phyloP scores from a whole-genome alignment of 2,888 invertebrate species.

The Anarsia innoxiella region DNA sequence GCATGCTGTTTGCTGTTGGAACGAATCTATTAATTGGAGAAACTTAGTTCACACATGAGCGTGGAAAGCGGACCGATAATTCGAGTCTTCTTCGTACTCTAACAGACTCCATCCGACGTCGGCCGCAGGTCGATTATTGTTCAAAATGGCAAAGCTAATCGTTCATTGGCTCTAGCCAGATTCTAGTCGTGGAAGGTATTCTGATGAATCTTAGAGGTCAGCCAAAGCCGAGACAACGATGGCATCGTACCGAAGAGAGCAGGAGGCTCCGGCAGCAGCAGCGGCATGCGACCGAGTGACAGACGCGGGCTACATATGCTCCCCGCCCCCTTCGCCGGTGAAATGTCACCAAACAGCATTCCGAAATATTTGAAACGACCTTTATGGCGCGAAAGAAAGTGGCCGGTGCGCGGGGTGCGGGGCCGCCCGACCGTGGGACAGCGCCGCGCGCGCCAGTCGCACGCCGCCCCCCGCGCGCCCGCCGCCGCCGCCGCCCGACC shows the following conservation, averaged over 20 bases:
- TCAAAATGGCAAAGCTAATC: no score
- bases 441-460: constrained; percentile 76
- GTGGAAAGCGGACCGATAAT: constrained; percentile 65
- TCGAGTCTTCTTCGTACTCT: not conserved
- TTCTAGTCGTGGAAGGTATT: no score
- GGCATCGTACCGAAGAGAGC: not conserved
- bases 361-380: constrained; percentile 76
- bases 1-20: constrained; percentile 71
- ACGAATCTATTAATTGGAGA: constrained; percentile 76
- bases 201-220: no score
- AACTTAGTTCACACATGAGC: constrained; percentile 73
- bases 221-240: no score
- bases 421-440: constrained; percentile 80
- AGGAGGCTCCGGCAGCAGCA: constrained; percentile 1
- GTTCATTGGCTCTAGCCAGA: no score
- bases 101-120: not conserved
- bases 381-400: constrained; percentile 76
- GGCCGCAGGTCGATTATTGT: constrained; percentile 16
- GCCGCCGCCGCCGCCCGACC: constrained; percentile 41
- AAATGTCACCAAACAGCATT: constrained; percentile 75
- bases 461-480: constrained; percentile 61
- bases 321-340: constrained; percentile 58
- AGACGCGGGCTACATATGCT: constrained; percentile 56
- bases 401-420: constrained; percentile 54
- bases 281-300: constrained; percentile 31